Evolutionary conservation across 2,113 vertebrate species (phyloP), one percentile per base, ranked within the genome.

Genomic region (Triplophysa siluroides): DNA sequence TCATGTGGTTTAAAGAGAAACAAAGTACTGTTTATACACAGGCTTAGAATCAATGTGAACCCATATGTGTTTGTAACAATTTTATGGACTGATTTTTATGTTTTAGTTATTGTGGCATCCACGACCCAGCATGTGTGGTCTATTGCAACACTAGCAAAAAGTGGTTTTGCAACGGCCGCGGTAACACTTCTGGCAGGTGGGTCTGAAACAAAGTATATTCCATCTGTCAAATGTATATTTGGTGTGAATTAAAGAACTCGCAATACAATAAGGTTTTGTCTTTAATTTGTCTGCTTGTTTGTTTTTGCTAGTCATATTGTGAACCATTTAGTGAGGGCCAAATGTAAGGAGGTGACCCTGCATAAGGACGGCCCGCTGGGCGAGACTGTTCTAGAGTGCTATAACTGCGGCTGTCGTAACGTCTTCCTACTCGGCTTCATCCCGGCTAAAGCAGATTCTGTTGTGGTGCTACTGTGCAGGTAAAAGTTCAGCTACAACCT

Each of bases 111-210:
- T 99, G 97, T 77, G 97, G 97, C 9, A 99, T 99, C 85, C 98
- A 99, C 7, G 98, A 99, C 86, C 97, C 98, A 76, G 97, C 96
- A 0, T 99, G 97, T 78, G 97, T 99, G 79, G 98, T 99, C 71
- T 99, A 98, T 91, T 99, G 98, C 85, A 99, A 99, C 84, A 98
- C 98, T 88, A 99, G 98, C 92, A 99, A 99, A 87, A 99, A 99
- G 87, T 99, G 98, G 98, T 99, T 99, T 92, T 99, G 98, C 79
- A 99, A 99, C 0, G 97, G 98, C 3, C 97, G 97, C 85, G 98
- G 98, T 0, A 99, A 99, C 85, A 99, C 97, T 67, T 99, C 98
- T 83, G 98, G 98, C 92, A 99, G 98, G 98, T 99, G 86, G 84
- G 43, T 4, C 2, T 16, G 29, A 41, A 75, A 38, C 38, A 8